Evolutionary conservation across 2,113 vertebrate species (phyloP), one percentile per base, ranked within the genome.

Genomic region (Apodemus speciosus): DNA sequence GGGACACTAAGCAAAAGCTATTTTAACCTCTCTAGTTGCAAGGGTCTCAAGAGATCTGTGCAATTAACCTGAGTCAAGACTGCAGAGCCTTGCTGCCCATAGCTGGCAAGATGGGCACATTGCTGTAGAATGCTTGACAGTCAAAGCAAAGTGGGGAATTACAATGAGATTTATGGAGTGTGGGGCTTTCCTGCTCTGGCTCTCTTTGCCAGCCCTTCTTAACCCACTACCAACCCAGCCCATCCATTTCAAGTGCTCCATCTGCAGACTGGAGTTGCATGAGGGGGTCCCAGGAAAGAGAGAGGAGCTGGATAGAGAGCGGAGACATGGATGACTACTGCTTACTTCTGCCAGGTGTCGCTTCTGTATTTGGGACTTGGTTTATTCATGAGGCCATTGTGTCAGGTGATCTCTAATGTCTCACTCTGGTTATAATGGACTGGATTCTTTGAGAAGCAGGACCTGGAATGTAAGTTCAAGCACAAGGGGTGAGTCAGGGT

Each of bases 31-130:
- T 94, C 68, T 66, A n/a, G 89, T 91, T 83, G 53, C 15, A 20
- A 85, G 83, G 38, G 76, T 95, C 92, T 95, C 89, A 66, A 21
- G 92, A 94, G 80, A 89, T 90, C 88, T 89, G n/a, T 95, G 93
- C 51, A 86, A 95, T 94, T 96, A 95, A 96, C 91, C 73, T 13
- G 32, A 56, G 95, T 95, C 15, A 11, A 20, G 64, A 4, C 79
- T 93, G n/a, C 69, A 89, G 62, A 90, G 73, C 23, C 21, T 56
- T 92, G 56, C 69, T 43, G 25, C 89, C 40, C 79, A n/a, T 69
- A 86, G 46, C 69, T 92, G 60, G 75, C 76, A 49, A 88, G 71
- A 93, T 80, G 72, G 76, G 88, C 69, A 85, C 66, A 94, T 27
- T 56, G 49, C 35, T 86, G 51, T 80, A 73, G 87, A 93, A 94